Evolutionary conservation across 2,113 vertebrate genomes (phyloP).

Genomic region (Urocynchramus pylzowi): DNA sequence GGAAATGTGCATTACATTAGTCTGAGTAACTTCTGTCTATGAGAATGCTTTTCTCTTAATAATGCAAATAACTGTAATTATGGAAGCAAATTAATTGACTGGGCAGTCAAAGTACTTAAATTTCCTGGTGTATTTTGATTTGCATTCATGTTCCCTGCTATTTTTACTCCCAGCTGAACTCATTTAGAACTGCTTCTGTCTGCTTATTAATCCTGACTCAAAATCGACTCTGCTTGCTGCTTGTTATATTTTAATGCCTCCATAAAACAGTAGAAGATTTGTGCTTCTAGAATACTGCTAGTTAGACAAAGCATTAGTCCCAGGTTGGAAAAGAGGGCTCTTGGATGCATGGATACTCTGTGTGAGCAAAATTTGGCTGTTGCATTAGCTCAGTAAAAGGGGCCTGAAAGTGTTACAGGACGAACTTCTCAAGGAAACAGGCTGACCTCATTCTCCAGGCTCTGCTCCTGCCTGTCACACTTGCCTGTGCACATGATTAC

Average conservation of each 20-base stretch:
- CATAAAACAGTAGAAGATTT: background rate
- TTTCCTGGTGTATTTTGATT: slow-evolving; percentile 33
- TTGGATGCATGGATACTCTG: fast-evolving
- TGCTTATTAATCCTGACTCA: slow-evolving; percentile 22
- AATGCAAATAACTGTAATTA: slow-evolving; percentile 39
- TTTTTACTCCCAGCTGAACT: slow-evolving; percentile 36
- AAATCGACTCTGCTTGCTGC: background rate
- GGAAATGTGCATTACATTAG: background rate
- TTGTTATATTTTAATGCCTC: background rate
- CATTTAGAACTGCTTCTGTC: background rate
- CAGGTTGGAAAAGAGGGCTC: background rate
- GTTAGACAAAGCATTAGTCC: background rate
- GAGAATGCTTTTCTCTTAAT: slow-evolving; percentile 29
- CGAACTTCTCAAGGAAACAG: background rate
- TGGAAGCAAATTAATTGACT: slow-evolving; percentile 47
- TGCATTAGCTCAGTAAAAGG: background rate
- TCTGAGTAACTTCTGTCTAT: slow-evolving; percentile 1
- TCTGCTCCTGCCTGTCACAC: background rate
- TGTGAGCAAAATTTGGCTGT: background rate
- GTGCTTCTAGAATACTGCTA: background rate
- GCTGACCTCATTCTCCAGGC: background rate
- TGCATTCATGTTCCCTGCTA: slow-evolving; percentile 38
- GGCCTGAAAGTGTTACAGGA: background rate
- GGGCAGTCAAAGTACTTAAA: slow-evolving; percentile 17
- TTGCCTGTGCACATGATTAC: background rate